Evolutionary conservation across 2,797 vertebrate species (phyloP).

Genomic region (Notamacropus eugenii): DNA sequence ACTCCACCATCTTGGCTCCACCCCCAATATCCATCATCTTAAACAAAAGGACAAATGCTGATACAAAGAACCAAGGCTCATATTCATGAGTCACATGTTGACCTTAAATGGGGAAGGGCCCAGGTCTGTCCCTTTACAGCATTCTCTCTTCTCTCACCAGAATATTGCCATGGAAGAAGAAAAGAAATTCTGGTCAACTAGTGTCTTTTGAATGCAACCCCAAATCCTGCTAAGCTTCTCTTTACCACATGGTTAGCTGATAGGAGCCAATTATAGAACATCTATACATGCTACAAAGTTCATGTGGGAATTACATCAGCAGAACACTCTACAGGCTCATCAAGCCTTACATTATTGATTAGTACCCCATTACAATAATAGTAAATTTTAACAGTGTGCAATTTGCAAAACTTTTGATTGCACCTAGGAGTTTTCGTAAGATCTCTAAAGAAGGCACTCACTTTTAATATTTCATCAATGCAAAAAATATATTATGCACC

Average conservation of each 20-base stretch:
- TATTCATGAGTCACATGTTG: background rate
- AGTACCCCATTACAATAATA: background rate
- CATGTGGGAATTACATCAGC: background rate
- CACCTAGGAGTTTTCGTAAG: slow-evolving; percentile 56
- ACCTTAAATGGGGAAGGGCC: background rate
- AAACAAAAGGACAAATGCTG: background rate
- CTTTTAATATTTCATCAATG: slow-evolving; percentile 70
- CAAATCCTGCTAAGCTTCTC: background rate
- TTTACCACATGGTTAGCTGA: background rate
- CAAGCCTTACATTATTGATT: background rate
- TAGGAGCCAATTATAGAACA: background rate
- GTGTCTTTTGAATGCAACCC: background rate
- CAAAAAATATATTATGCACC: slow-evolving; percentile 59
- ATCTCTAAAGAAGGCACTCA: slow-evolving; percentile 68
- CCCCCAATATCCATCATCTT: background rate
- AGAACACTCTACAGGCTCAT: background rate
- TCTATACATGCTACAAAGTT: background rate
- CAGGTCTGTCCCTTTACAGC: background rate
- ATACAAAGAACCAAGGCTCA: background rate
- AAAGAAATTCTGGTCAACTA: background rate
- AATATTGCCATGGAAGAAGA: background rate
- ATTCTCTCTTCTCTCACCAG: background rate
- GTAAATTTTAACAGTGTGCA: background rate
- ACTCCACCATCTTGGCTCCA: too few species aligned
- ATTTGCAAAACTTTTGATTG: slow-evolving; percentile 71